Evolutionary conservation across 2,113 vertebrate species (phyloP).

Genomic region (Lepus americanus): DNA sequence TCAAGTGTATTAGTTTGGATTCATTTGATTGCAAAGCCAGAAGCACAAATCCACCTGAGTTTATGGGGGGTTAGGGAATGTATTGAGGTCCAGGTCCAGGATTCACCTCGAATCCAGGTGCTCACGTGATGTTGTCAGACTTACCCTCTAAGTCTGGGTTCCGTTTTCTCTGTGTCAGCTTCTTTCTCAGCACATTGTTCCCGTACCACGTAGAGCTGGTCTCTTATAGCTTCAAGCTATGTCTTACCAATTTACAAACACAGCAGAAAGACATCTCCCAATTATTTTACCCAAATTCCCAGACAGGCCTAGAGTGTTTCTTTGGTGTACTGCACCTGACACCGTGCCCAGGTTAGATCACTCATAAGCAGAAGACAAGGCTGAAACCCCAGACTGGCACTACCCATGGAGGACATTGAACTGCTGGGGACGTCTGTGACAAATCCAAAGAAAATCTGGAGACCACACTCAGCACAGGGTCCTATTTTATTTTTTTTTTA

Average conservation of each 20-base stretch:
- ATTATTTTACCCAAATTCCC: neutral
- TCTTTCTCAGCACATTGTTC: neutral
- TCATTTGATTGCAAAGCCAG: neutral
- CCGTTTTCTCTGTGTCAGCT: neutral
- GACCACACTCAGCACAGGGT: neutral
- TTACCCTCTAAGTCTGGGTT: neutral
- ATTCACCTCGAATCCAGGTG: neutral
- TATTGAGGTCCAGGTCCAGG: too few species aligned
- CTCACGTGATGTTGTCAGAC: neutral
- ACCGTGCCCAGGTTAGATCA: neutral
- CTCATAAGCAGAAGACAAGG: neutral
- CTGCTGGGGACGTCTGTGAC: neutral
- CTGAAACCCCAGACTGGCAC: too few species aligned
- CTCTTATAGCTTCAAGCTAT: neutral
- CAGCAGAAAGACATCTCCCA: neutral
- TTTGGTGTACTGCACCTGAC: neutral
- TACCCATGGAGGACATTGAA: rapidly evolving
- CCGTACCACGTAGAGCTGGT: neutral
- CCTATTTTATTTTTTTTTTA: too few species aligned
- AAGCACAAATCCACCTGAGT: neutral
- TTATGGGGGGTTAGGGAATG: too few species aligned
- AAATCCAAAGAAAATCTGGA: neutral
- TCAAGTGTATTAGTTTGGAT: neutral
- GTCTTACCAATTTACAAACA: neutral
- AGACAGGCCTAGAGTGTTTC: too few species aligned